phyloP scores from a whole-genome alignment of 64 coral and sea anemone genomes.

The Stichodactyla mertensii region DNA sequence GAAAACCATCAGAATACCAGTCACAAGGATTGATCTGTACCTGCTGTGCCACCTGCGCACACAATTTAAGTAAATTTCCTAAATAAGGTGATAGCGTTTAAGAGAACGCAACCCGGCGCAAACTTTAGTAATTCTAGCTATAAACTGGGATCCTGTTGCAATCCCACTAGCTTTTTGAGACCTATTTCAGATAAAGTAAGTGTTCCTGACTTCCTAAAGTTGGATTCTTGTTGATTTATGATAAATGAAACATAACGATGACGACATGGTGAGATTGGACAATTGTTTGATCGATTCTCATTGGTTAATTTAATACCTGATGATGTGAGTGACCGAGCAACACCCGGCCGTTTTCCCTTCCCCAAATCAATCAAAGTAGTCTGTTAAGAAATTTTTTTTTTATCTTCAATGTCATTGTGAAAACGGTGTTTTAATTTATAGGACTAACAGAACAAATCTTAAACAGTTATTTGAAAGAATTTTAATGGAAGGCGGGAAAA shows the following conservation, averaged over 20 bases:
- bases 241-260: not conserved
- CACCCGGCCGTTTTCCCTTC: not conserved
- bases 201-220: not conserved
- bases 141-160: not conserved
- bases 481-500: slow-evolving; percentile 6
- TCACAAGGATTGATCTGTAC: not conserved
- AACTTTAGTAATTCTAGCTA: not conserved
- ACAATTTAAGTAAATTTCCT: not conserved
- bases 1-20: not conserved
- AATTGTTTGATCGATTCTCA: slow-evolving; percentile 4
- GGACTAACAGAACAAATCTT: no score
- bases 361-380: not conserved
- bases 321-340: not conserved
- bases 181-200: not conserved
- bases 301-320: not conserved
- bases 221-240: not conserved
- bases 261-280: slow-evolving; percentile 3
- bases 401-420: not conserved
- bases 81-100: not conserved
- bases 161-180: not conserved
- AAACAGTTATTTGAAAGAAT: not conserved
- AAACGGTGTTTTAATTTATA: not conserved
- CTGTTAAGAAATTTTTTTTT: not conserved
- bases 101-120: not conserved
- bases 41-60: not conserved